Percentiles rank a stretch among this genome's conserved stretches.
Conservation (phyloP, 2,113 vertebrate genomes). For the Phodopus roborovskii region DNA sequence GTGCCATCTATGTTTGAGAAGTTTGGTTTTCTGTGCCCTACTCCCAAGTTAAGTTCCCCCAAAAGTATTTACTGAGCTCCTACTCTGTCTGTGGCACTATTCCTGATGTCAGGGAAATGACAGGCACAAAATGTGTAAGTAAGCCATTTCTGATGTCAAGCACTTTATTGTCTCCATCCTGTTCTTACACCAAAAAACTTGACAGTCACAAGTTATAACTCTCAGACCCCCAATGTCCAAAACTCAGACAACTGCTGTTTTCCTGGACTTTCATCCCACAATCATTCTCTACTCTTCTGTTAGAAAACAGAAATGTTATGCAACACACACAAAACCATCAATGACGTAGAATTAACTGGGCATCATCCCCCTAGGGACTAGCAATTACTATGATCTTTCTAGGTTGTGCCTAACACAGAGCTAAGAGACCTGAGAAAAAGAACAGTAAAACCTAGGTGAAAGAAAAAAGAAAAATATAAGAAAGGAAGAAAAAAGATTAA, state of each 20-base stretch:
- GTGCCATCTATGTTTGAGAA: not conserved
- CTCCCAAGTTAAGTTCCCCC: not conserved
- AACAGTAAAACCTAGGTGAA: not conserved
- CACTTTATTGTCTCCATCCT: not conserved
- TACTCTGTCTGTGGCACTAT: not conserved
- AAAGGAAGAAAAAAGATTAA: not conserved
- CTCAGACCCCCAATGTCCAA: not conserved
- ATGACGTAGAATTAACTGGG: not conserved
- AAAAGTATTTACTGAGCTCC: not conserved
- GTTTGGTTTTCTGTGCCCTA: not conserved
- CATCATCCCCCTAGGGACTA: not conserved
- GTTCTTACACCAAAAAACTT: not conserved
- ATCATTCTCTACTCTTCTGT: not conserved
- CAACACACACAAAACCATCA: not conserved
- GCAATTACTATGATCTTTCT: constrained; percentile 20
- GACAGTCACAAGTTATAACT: not conserved
- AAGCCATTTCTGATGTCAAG: not conserved
- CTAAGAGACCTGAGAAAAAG: not conserved
- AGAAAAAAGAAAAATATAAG: not conserved
- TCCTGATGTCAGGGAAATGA: not conserved
- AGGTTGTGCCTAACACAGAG: not conserved
- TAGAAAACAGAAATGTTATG: not conserved
- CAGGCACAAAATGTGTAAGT: not conserved
- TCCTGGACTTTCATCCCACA: not conserved
- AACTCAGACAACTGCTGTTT: not conserved